A percentile compares a stretch with the other conserved stretches of the same genome.
Evolutionary conservation across 2,113 vertebrate genomes (phyloP).

Genomic region (Trinectes maculatus): DNA sequence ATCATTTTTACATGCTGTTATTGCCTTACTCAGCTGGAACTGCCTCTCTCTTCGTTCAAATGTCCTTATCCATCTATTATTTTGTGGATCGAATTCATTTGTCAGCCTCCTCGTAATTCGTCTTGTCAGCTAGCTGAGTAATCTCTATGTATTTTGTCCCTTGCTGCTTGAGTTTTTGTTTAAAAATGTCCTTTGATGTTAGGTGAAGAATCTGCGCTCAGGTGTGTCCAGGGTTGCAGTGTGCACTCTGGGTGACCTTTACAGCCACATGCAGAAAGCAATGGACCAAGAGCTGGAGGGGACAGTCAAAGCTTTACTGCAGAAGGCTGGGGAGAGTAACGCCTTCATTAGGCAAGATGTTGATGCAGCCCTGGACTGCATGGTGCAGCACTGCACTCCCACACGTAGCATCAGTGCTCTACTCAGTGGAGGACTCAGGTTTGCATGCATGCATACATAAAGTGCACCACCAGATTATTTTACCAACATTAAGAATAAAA

Average conservation of each 20-base stretch:
- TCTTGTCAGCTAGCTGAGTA: too few species aligned
- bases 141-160: not conserved
- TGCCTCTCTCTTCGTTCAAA: not conserved
- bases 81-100: not conserved
- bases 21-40: not conserved
- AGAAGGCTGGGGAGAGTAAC: slow-evolving; percentile 91
- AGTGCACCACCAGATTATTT: too few species aligned
- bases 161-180: not conserved
- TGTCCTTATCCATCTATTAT: not conserved
- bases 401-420: slow-evolving; percentile 87
- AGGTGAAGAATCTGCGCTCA: slow-evolving; percentile 97
- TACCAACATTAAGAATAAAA: too few species aligned
- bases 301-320: slow-evolving; percentile 89
- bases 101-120: not conserved
- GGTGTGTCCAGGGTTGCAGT: slow-evolving; percentile 94
- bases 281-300: slow-evolving; percentile 97
- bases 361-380: slow-evolving; percentile 89
- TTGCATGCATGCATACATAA: slow-evolving; percentile 33
- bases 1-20: not conserved
- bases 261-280: slow-evolving; percentile 86
- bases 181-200: slow-evolving; percentile 1
- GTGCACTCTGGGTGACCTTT: slow-evolving; percentile 90
- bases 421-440: slow-evolving; percentile 91
- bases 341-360: slow-evolving; percentile 95
- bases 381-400: slow-evolving; percentile 92